These are phyloP conservation scores for Chiloscyllium punctatum DNA, from an alignment of 2,797 vertebrate genomes.

Conservation along the genomic window DNA sequence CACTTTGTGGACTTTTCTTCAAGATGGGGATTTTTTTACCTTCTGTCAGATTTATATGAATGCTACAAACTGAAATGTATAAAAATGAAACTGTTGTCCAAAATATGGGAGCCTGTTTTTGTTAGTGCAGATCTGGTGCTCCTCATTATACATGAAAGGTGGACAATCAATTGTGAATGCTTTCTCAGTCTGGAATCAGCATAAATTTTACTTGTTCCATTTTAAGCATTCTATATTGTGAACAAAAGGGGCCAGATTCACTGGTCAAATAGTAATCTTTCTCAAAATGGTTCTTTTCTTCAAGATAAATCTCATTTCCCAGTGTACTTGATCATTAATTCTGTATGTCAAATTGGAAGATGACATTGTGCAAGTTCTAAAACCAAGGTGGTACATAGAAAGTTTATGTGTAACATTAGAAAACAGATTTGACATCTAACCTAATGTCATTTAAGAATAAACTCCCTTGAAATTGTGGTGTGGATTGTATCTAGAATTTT, in stretches of 20 bases:
- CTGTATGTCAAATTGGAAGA: background rate
- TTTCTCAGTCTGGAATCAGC: background rate
- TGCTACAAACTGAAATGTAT: background rate
- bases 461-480: constrained; percentile 41
- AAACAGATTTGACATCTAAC: background rate
- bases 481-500: constrained; percentile 43
- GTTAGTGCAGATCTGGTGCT: background rate
- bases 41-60: background rate
- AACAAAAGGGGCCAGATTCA: background rate
- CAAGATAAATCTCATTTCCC: background rate
- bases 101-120: background rate
- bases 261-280: background rate
- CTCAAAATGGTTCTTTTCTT: background rate
- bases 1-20: background rate
- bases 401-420: background rate
- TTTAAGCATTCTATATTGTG: background rate
- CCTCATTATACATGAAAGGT: background rate
- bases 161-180: background rate
- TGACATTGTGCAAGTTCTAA: background rate
- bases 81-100: background rate
- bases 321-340: background rate
- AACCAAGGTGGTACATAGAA: background rate
- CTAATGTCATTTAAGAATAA: constrained; percentile 36
- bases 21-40: background rate
- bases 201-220: constrained; percentile 7